Conservation (phyloP, 2,797 vertebrate genomes). For the Notolabrus celidotus region DNA sequence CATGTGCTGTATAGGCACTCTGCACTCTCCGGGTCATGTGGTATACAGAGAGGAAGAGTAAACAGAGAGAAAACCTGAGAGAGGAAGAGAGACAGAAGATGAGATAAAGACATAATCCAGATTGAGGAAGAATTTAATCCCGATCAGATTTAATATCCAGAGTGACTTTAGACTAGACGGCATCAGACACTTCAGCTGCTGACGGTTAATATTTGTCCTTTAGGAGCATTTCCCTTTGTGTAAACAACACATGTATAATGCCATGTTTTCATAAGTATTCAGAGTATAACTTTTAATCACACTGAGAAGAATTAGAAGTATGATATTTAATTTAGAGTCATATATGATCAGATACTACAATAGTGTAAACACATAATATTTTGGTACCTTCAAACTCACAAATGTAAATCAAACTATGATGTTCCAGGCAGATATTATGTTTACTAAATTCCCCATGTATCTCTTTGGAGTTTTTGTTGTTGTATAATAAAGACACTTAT, state of each 20-base stretch:
- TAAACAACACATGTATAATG: background rate
- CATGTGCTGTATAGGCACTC: slow-evolving; percentile 7
- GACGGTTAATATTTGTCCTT: background rate
- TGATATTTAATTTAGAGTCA: too few species aligned
- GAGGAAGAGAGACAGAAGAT: background rate
- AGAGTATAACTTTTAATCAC: background rate
- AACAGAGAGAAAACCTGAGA: background rate
- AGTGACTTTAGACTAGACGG: slow-evolving; percentile 16
- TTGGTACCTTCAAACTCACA: too few species aligned
- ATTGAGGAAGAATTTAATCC: slow-evolving; percentile 51
- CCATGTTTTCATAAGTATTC: too few species aligned
- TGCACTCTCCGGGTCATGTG: slow-evolving; percentile 9
- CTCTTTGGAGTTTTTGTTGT: too few species aligned
- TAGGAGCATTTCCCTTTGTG: background rate
- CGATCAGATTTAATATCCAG: slow-evolving; percentile 52
- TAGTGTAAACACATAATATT: too few species aligned
- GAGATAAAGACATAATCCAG: slow-evolving; percentile 46
- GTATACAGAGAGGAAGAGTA: background rate
- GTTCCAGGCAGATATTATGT: too few species aligned
- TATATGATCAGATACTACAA: too few species aligned
- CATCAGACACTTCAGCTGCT: slow-evolving; percentile 10
- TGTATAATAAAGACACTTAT: too few species aligned
- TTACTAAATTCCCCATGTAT: too few species aligned
- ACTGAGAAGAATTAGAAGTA: background rate
- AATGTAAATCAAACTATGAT: too few species aligned